Conservation (phyloP, 2,797 vertebrate species). For the Nannoperca australis region DNA sequence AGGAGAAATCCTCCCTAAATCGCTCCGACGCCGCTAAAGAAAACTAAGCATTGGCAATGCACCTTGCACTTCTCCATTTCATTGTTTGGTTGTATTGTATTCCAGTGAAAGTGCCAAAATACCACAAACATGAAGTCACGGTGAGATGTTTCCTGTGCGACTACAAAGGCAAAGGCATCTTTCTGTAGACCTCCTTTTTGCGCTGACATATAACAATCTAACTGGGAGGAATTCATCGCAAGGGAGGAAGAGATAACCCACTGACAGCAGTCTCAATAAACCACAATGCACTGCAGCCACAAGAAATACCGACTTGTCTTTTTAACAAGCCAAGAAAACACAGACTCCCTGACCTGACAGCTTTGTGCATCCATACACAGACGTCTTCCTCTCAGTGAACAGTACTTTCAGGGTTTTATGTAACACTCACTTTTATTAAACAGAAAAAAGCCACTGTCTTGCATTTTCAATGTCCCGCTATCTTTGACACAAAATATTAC, state of each 20-base stretch:
- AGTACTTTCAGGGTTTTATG: constrained; percentile 28
- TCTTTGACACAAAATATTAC: neutral
- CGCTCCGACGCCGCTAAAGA: constrained; percentile 56
- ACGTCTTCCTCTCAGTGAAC: constrained; percentile 22
- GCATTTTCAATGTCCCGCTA: neutral
- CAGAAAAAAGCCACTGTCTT: constrained; percentile 1
- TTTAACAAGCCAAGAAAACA: constrained; percentile 29
- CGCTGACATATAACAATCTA: constrained; percentile 11
- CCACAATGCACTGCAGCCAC: constrained; percentile 31
- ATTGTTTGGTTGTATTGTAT: constrained; percentile 68
- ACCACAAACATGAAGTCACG: constrained; percentile 50
- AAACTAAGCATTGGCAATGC: constrained; percentile 62
- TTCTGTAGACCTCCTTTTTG: constrained; percentile 5
- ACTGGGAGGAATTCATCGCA: constrained; percentile 8
- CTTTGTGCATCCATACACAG: constrained; percentile 10
- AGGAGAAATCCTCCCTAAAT: constrained; percentile 63
- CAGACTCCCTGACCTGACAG: constrained; percentile 23
- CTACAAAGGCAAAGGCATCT: constrained; percentile 18
- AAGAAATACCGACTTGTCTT: constrained; percentile 25
- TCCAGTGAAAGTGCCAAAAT: constrained; percentile 59
- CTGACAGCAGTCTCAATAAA: constrained; percentile 37
- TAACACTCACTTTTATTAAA: constrained; percentile 3
- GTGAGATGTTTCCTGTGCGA: constrained; percentile 44
- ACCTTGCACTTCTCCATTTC: constrained; percentile 71
- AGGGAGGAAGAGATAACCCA: constrained; percentile 1